These are phyloP conservation scores for Catocala sponsa DNA, from an alignment of 2,888 invertebrate genomes.

Conservation along the genomic window DNA sequence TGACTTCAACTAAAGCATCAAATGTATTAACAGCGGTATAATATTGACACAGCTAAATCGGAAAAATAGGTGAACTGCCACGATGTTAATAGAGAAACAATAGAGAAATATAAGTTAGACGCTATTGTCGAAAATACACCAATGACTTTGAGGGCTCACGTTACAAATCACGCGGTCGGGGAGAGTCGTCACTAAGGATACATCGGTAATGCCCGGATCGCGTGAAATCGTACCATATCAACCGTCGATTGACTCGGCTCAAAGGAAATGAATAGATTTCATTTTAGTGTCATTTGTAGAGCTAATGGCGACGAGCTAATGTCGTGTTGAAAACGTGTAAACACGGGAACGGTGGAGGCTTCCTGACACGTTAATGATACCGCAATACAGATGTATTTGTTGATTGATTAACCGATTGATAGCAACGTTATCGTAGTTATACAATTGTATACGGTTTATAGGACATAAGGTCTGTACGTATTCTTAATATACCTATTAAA, in stretches of 20 bases:
- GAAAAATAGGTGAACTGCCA: no score
- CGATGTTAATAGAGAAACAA: conserved; percentile 1
- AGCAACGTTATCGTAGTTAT: neutral
- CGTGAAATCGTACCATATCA: conserved; percentile 85
- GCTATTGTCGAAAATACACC: conserved; percentile 38
- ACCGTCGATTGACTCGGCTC: conserved; percentile 82
- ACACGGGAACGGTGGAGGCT: conserved; percentile 61
- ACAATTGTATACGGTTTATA: no score
- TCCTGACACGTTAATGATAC: conserved; percentile 68
- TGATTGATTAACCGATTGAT: conserved; percentile 38
- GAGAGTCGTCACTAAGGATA: conserved; percentile 56
- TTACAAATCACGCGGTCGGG: conserved; percentile 55
- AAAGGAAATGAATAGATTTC: conserved; percentile 88
- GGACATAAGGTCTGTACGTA: no score
- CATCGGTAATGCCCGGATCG: conserved; percentile 80
- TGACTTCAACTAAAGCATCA: no score
- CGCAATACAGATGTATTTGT: conserved; percentile 32
- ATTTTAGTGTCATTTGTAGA: conserved; percentile 87
- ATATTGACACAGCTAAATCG: no score
- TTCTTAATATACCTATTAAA: no score
- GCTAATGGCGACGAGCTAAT: conserved; percentile 83
- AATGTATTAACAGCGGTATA: no score
- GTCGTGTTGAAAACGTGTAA: conserved; percentile 70
- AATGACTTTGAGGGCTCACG: conserved; percentile 46
- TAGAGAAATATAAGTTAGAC: conserved; percentile 19